Evolutionary conservation across 1,140 invertebrate genomes (phyloP).

Genomic region (Drosophila pallidifrons): DNA sequence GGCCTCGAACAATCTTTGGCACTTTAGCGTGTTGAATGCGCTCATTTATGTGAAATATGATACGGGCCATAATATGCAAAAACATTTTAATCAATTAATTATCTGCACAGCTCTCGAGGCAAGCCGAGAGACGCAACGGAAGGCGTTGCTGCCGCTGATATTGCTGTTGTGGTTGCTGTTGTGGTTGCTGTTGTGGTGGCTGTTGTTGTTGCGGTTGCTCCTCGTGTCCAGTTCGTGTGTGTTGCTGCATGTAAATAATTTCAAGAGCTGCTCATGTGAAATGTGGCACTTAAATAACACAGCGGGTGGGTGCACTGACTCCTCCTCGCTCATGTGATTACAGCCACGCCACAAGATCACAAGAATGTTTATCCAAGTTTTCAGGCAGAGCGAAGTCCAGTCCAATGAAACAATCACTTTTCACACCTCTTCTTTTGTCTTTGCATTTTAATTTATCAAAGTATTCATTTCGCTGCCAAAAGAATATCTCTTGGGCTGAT

Average conservation of each 20-base stretch:
- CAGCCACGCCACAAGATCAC: slow-evolving; percentile 18
- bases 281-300: slow-evolving; percentile 80
- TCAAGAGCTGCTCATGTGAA: slow-evolving; percentile 79
- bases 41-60: slow-evolving; percentile 84
- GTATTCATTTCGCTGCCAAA: neutral
- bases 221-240: slow-evolving; percentile 39
- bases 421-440: slow-evolving; percentile 9
- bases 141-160: slow-evolving; percentile 46
- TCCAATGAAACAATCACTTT: slow-evolving; percentile 30
- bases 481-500: neutral
- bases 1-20: slow-evolving; percentile 68
- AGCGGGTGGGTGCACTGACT: slow-evolving; percentile 60
- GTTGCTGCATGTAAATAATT: slow-evolving; percentile 75
- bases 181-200: slow-evolving; percentile 37
- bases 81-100: slow-evolving; percentile 84
- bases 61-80: slow-evolving; percentile 80
- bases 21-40: slow-evolving; percentile 82
- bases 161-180: neutral
- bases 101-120: slow-evolving; percentile 58
- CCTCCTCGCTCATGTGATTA: slow-evolving; percentile 25
- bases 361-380: slow-evolving; percentile 9
- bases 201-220: slow-evolving; percentile 4
- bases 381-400: slow-evolving; percentile 4
- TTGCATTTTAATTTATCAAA: neutral
- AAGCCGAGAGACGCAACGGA: slow-evolving; percentile 10